Evolutionary conservation across 2,797 vertebrate species (phyloP).

Genomic region (Geotrypetes seraphini): DNA sequence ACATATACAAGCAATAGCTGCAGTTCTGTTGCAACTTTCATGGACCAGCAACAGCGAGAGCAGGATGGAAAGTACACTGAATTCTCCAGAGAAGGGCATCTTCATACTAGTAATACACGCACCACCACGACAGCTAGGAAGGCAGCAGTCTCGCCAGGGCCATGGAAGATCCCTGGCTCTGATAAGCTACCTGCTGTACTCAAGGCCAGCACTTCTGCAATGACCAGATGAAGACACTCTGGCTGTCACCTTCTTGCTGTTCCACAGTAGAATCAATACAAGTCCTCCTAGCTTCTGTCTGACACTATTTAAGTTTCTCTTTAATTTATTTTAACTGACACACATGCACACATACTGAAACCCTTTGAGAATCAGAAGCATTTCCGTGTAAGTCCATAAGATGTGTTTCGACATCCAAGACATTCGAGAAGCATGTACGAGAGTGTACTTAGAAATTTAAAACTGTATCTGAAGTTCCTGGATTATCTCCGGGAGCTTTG

Average conservation of each 20-base stretch:
- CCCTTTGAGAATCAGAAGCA: conserved; percentile 78
- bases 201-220: conserved; percentile 78
- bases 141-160: conserved; percentile 84
- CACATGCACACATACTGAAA: conserved; percentile 64
- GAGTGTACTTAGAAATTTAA: conserved; percentile 38
- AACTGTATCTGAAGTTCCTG: conserved; percentile 48
- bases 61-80: conserved; percentile 53
- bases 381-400: conserved; percentile 53
- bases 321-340: conserved; percentile 90
- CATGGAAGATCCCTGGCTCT: conserved; percentile 92
- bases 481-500: conserved; percentile 49
- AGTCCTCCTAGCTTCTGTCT: conserved; percentile 53
- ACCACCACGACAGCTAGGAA: conserved; percentile 58
- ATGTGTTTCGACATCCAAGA: conserved; percentile 54
- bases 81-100: conserved; percentile 56
- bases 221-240: conserved; percentile 75
- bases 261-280: conserved; percentile 46
- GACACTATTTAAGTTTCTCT: conserved; percentile 74
- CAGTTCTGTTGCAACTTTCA: conserved; percentile 44
- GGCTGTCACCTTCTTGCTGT: conserved; percentile 43
- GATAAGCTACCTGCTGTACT: conserved; percentile 84
- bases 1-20: conserved; percentile 39
- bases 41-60: conserved; percentile 54
- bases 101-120: conserved; percentile 48
- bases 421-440: conserved; percentile 31